These are phyloP conservation scores for Clarias macrocephalus DNA, from an alignment of 2,113 vertebrate species.

Conservation along the genomic window DNA sequence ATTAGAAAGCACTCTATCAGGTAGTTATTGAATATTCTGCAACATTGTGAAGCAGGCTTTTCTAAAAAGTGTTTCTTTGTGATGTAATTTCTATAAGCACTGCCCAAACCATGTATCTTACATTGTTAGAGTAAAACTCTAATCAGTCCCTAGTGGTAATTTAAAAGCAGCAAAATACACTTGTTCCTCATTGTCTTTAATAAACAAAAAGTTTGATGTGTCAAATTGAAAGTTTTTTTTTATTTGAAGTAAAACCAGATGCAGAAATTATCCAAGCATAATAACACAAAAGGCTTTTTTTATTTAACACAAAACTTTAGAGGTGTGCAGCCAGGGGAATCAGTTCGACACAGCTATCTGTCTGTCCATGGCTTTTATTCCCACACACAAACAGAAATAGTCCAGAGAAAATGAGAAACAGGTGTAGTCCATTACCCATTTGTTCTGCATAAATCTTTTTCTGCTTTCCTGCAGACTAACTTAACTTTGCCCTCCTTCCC, in stretches of 20 bases:
- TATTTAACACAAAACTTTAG: neutral
- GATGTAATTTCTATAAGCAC: neutral
- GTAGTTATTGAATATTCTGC: too few relatives aligned
- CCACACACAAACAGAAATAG: neutral
- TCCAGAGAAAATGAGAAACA: slow-evolving; percentile 17
- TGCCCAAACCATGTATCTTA: neutral
- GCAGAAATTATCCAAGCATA: neutral
- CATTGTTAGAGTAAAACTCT: neutral
- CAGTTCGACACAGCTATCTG: neutral
- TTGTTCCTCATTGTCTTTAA: neutral
- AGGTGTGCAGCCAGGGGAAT: neutral
- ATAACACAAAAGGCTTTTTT: neutral
- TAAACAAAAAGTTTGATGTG: neutral
- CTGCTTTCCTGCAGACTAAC: neutral
- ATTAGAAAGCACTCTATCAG: too few relatives aligned
- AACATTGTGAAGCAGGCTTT: too few relatives aligned
- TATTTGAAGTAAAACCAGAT: neutral
- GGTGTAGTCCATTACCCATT: slow-evolving; percentile 11
- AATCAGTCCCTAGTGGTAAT: neutral
- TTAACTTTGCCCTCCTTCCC: neutral
- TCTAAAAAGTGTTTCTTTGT: too few relatives aligned
- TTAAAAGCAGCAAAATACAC: neutral
- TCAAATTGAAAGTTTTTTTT: neutral
- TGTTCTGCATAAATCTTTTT: neutral
- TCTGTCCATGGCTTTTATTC: neutral